Evolutionary conservation across 2,888 invertebrate genomes (phyloP), one percentile per base, ranked within the genome.

Genomic region (Acrocyrtus sp.): DNA sequence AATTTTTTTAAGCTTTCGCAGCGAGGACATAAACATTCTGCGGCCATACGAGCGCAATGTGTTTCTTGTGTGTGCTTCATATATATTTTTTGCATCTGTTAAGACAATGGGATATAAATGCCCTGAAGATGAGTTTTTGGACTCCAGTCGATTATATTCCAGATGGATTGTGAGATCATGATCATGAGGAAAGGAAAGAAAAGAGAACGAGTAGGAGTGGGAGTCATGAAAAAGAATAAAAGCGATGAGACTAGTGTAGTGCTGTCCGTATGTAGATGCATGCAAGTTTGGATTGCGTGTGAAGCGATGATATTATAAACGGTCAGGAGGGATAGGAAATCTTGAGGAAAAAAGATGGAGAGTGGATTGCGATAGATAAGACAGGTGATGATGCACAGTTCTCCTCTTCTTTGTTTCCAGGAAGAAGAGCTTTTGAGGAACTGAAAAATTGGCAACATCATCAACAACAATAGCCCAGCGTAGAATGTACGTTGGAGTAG

Each of bases 361-460:
- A n/a, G n/a, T n/a, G n/a, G n/a, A n/a, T n/a, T n/a, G n/a, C n/a
- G 34, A 34, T 34, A 12, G 34, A 34, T 34, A 12, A 34, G 34
- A n/a, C 34, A 34, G 34, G 34, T 34, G 34, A 34, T 34, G 34
- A 34, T 34, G 34, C 34, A 34, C 34, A 34, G 5, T 12, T n/a
- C 26, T 22, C 43, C 62, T 54, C 27, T 56, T 63, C 62, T 70
- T 70, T 70, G 70, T 70, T 70, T 70, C 63, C 70, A 57, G 57
- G 70, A 62, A 70, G 70, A 51, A 70, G 70, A n/a, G n/a, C n/a
- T 24, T 47, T 54, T 56, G 41, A 61, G 60, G 54, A 61, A 56
- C 58, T 56, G 56, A 56, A 69, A 65, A 60, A 61, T 54, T 61
- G 53, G 60, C 68, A 68, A 69, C 47, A 61, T 61, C 60, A 57